Conservation (phyloP, 30 jellyfish, hydroid and myxozoan genomes). For the Sanderia malayensis region DNA sequence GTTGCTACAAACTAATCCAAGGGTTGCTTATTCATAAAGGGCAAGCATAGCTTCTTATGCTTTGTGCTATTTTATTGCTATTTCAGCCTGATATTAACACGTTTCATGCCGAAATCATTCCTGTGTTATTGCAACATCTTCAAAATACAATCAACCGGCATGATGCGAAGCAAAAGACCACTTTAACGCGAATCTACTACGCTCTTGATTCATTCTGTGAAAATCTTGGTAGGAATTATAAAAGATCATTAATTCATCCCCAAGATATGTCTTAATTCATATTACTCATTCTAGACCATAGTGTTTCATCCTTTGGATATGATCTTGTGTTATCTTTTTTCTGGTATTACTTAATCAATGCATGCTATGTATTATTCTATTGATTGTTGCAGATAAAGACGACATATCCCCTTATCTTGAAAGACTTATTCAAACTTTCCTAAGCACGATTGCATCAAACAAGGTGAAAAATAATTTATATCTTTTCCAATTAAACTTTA, state of each 20-base stretch:
- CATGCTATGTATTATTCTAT: too few relatives aligned
- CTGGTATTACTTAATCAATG: too few relatives aligned
- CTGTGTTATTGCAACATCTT: constrained; percentile 58
- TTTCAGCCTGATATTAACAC: constrained; percentile 77
- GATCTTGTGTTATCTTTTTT: too few relatives aligned
- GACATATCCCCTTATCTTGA: constrained; percentile 50
- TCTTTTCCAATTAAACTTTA: neutral
- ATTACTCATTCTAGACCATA: too few relatives aligned
- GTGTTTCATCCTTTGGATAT: too few relatives aligned
- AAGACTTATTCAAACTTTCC: constrained; percentile 58
- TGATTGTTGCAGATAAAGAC: constrained; percentile 69
- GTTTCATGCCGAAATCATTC: constrained; percentile 62
- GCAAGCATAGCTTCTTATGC: too few relatives aligned
- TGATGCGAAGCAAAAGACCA: constrained; percentile 64
- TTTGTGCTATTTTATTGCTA: neutral
- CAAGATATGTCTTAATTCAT: too few relatives aligned
- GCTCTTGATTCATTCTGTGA: constrained; percentile 83
- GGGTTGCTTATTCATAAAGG: too few relatives aligned
- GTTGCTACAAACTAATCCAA: too few relatives aligned
- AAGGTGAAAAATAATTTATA: constrained; percentile 34
- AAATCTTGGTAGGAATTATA: constrained; percentile 52
- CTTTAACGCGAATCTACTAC: constrained; percentile 59
- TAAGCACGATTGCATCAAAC: constrained; percentile 40
- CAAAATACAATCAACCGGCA: constrained; percentile 47
- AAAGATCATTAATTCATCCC: too few relatives aligned